Evolutionary conservation across 2,797 vertebrate genomes (phyloP).

Genomic region (Myotis findleyi): DNA sequence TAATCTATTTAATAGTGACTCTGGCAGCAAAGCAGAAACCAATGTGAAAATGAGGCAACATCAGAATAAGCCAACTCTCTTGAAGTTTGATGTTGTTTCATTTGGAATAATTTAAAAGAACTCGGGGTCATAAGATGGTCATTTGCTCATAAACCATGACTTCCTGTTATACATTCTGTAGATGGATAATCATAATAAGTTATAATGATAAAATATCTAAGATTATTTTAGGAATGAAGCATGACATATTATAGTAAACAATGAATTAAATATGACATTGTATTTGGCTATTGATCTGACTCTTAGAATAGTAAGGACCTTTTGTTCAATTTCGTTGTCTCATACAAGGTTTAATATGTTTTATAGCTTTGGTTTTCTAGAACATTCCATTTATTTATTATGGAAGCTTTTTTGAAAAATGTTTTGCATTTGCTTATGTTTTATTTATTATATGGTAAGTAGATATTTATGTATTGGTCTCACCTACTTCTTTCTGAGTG

Average conservation of each 20-base stretch:
- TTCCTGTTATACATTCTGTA: not conserved
- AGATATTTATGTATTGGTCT: not conserved
- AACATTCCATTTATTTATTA: not conserved
- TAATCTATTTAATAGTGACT: constrained; percentile 46
- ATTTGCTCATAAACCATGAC: not conserved
- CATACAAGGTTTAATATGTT: not conserved
- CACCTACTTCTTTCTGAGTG: not conserved
- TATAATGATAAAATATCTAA: not conserved
- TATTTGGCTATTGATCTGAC: not conserved
- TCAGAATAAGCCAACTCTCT: not conserved
- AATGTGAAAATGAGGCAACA: not conserved
- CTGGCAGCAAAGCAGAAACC: not conserved
- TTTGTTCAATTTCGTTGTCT: not conserved
- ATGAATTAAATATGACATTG: not conserved
- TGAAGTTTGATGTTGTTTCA: not conserved
- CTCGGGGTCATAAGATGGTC: not conserved
- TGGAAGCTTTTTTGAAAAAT: not conserved
- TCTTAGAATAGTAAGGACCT: not conserved
- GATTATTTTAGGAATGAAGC: not conserved
- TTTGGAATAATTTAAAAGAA: not conserved
- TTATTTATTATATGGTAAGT: not conserved
- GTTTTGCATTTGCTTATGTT: not conserved
- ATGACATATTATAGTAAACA: not conserved
- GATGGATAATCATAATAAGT: not conserved
- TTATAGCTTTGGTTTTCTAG: not conserved